phyloP scores from a whole-genome alignment of 2,888 invertebrate genomes.

The Clistopyga incitator region DNA sequence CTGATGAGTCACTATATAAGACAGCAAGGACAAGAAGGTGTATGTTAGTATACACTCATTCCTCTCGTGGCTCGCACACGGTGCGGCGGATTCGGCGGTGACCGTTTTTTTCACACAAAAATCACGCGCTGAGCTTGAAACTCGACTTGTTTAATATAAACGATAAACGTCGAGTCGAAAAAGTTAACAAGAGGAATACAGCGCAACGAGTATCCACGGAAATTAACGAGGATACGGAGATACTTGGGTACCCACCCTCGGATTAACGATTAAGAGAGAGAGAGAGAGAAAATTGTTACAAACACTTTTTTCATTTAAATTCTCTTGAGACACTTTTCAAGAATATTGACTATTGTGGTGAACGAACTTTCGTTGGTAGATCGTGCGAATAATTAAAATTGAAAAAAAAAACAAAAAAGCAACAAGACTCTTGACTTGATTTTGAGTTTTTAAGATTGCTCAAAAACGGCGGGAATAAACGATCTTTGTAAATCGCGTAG shows the following conservation, averaged over 20 bases:
- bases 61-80: constrained; percentile 82
- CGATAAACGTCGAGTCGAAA: neutral
- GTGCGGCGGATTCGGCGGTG: constrained; percentile 73
- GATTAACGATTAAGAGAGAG: neutral
- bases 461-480: neutral
- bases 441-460: neutral
- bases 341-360: constrained; percentile 1
- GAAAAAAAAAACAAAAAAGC: too few relatives aligned
- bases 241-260: neutral
- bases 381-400: too few relatives aligned
- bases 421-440: neutral
- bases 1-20: constrained; percentile 84
- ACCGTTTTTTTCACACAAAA: constrained; percentile 71
- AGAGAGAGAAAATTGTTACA: neutral
- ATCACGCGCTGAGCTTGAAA: neutral
- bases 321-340: neutral
- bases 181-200: neutral
- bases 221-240: neutral
- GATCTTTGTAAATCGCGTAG: neutral
- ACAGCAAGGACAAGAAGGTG: constrained; percentile 84
- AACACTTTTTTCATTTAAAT: neutral
- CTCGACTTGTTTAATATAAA: neutral
- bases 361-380: neutral
- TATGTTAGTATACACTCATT: constrained; percentile 83
- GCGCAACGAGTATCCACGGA: neutral